Conservation (phyloP, 2,113 vertebrate genomes). For the Sinocyclocheilus maitianheensis region DNA sequence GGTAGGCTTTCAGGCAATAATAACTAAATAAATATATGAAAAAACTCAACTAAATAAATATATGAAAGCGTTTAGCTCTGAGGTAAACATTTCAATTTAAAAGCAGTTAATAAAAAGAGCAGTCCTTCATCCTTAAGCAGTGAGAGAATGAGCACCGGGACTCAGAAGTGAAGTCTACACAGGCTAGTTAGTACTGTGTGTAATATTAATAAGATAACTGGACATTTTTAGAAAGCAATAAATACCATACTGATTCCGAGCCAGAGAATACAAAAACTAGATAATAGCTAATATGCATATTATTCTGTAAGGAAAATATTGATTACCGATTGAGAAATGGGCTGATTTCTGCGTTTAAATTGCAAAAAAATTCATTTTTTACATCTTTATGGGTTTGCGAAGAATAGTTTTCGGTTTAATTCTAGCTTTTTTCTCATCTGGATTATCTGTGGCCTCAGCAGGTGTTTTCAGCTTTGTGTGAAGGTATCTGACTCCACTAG, state of each 20-base stretch:
- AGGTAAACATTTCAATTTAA: constrained; percentile 37
- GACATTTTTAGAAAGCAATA: not conserved
- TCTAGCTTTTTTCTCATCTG: not conserved
- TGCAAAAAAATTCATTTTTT: not conserved
- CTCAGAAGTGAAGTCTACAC: not conserved
- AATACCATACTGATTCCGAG: too few relatives aligned
- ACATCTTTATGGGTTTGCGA: not conserved
- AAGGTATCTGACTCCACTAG: constrained; percentile 67
- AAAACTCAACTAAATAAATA: too few relatives aligned
- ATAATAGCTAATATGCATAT: not conserved
- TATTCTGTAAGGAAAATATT: not conserved
- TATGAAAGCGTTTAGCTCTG: constrained; percentile 3
- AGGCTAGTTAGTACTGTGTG: too few relatives aligned
- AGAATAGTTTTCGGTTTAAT: not conserved
- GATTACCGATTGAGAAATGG: not conserved
- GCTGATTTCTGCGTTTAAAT: not conserved
- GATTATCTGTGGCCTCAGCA: not conserved
- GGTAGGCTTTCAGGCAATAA: not conserved
- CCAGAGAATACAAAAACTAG: not conserved
- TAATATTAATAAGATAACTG: not conserved
- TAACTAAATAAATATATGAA: not conserved
- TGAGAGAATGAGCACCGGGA: constrained; percentile 52
- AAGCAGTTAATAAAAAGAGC: constrained; percentile 64
- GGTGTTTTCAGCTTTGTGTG: not conserved
- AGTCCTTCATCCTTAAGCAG: constrained; percentile 68